Base-by-base conservation (phyloP, 2,888 invertebrate genomes). In the Phaedon cochleariae region DNA sequence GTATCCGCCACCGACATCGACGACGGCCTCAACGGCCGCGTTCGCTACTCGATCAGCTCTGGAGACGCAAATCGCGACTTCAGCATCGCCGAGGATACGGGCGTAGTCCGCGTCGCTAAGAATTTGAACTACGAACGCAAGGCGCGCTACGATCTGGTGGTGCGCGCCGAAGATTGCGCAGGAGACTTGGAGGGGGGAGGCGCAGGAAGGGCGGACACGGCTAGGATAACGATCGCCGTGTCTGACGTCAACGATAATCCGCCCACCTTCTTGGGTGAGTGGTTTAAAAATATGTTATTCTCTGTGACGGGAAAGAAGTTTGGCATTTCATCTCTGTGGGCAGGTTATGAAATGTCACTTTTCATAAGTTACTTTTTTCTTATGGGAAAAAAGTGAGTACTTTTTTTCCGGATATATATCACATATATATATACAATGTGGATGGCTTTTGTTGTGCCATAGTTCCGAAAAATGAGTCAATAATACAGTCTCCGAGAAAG, bases 241-340 rank as follows among this genome's bases (percentile, higher is more conserved):
- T 89, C 92, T 72, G 96, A 97, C 84, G 93, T 96, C 79, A 97
- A 97, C 84, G 97, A 97, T 85, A 96, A 96, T 80, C 92, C 93
- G 29, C 97, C 97, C 49, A 92, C 94, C 49, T 97, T 97, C 84
- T 85, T 95, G 74, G 55, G 34, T 34, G 12, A 34, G 34, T 29
- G n/a, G n/a, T n/a, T n/a, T n/a, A n/a, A n/a, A n/a, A n/a, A n/a
- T n/a, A n/a, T n/a, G n/a, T n/a, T n/a, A n/a, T n/a, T n/a, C n/a
- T n/a, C n/a, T n/a, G n/a, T n/a, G n/a, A n/a, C n/a, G n/a, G n/a
- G n/a, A n/a, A n/a, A n/a, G n/a, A n/a, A n/a, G n/a, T n/a, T n/a
- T n/a, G n/a, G n/a, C n/a, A n/a, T n/a, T n/a, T n/a, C n/a, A n/a
- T n/a, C n/a, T n/a, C n/a, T n/a, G n/a, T n/a, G n/a, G n/a, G n/a